Conservation (phyloP, 1,140 invertebrate genomes). For the Chlorops oryzae region DNA sequence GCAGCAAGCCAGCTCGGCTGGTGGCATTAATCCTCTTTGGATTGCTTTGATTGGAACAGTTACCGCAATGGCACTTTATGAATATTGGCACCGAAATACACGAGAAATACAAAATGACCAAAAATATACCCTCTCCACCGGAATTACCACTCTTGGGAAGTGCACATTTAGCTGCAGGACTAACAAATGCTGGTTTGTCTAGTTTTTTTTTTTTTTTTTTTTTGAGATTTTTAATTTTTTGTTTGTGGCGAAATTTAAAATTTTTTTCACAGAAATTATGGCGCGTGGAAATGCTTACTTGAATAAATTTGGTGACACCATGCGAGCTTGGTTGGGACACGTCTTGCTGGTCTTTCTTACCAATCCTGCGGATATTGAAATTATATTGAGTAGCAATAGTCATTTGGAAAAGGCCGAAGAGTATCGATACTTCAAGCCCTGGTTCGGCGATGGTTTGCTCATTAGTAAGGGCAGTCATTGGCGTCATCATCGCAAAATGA, state of each 20-base stretch:
- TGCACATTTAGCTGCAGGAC: constrained; percentile 50
- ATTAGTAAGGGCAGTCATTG: constrained; percentile 80
- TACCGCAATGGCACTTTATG: constrained; percentile 28
- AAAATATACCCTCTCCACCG: constrained; percentile 51
- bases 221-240: no score
- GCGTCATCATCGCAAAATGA: constrained; percentile 76
- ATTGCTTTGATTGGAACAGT: constrained; percentile 31
- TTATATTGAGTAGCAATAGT: constrained; percentile 62
- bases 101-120: constrained; percentile 46
- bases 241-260: no score
- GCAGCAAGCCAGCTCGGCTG: constrained; percentile 18
- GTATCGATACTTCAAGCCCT: constrained; percentile 81
- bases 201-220: no score
- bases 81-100: constrained; percentile 37
- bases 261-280: constrained; percentile 48
- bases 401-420: constrained; percentile 77
- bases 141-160: constrained; percentile 57
- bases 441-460: constrained; percentile 81
- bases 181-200: constrained; percentile 53
- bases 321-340: constrained; percentile 59
- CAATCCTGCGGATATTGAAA: constrained; percentile 63
- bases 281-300: constrained; percentile 44
- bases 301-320: constrained; percentile 54
- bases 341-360: constrained; percentile 59
- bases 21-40: constrained; percentile 28